phyloP scores from a whole-genome alignment of 1,140 invertebrate species.

The Microplitis demolitor region DNA sequence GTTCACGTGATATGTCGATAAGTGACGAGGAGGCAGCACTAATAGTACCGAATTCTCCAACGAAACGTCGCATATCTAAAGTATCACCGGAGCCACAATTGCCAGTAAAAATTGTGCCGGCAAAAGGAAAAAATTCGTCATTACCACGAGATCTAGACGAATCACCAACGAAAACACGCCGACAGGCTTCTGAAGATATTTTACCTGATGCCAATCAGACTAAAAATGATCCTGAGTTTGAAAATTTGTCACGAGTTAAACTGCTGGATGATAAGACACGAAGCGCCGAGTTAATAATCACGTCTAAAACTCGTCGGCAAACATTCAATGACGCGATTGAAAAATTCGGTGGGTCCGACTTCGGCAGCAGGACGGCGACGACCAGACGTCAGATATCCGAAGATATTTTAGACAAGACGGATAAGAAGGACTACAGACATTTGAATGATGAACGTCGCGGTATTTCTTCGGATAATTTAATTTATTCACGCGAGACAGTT shows the following conservation, averaged over 20 bases:
- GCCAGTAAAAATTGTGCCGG: conserved; percentile 1
- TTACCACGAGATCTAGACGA: conserved; percentile 18
- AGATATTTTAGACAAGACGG: conserved; percentile 43
- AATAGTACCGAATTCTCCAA: conserved; percentile 45
- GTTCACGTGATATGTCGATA: conserved; percentile 27
- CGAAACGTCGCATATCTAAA: conserved; percentile 40
- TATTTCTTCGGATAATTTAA: conserved; percentile 52
- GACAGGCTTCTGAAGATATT: conserved; percentile 31
- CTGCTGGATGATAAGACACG: conserved; percentile 5
- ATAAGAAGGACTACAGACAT: conserved; percentile 29
- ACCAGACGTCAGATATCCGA: conserved; percentile 47
- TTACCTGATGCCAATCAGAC: neutral
- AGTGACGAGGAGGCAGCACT: conserved; percentile 40
- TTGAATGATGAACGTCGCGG: conserved; percentile 39
- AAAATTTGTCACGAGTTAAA: neutral
- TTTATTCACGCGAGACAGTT: conserved; percentile 32
- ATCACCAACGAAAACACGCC: conserved; percentile 45
- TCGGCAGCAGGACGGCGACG: neutral
- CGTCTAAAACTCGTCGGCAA: conserved; percentile 21
- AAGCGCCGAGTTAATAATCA: neutral
- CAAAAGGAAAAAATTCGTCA: conserved; percentile 20
- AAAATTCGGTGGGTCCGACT: conserved; percentile 19
- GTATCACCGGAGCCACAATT: conserved; percentile 33
- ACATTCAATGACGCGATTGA: conserved; percentile 26
- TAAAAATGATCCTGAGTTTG: neutral